Percentiles rank a stretch among this genome's conserved stretches.
Conservation (phyloP, 1,140 invertebrate species). For the Drosophila pandora region DNA sequence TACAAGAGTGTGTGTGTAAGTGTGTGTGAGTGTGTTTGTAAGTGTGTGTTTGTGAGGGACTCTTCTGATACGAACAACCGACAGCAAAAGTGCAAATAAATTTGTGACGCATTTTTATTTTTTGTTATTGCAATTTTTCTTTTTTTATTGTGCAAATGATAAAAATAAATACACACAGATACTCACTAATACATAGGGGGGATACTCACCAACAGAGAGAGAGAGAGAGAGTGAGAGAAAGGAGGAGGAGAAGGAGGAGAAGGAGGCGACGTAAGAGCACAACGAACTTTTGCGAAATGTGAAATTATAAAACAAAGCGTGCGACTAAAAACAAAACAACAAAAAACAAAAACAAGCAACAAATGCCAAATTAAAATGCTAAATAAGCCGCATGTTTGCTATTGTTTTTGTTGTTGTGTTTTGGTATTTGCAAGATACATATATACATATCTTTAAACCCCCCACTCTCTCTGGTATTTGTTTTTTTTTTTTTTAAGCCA, state of each 20-base stretch:
- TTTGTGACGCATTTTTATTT: slow-evolving; percentile 78
- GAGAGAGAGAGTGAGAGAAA: slow-evolving; percentile 29
- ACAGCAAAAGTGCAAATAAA: slow-evolving; percentile 77
- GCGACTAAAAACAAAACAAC: slow-evolving; percentile 12
- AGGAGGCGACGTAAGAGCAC: slow-evolving; percentile 71
- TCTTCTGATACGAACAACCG: slow-evolving; percentile 27
- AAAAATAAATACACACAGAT: slow-evolving; percentile 39
- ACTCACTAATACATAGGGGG: slow-evolving; percentile 5
- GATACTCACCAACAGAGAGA: not conserved
- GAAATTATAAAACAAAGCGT: slow-evolving; percentile 74
- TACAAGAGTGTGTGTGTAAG: not conserved
- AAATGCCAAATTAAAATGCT: slow-evolving; percentile 63
- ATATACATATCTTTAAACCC: slow-evolving; percentile 7
- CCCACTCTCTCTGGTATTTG: slow-evolving; percentile 17
- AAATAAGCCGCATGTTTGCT: slow-evolving; percentile 53
- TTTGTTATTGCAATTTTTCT: slow-evolving; percentile 57
- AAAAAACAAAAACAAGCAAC: slow-evolving; percentile 23
- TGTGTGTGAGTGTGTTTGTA: not conserved
- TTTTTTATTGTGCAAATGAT: slow-evolving; percentile 47
- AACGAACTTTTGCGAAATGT: slow-evolving; percentile 76
- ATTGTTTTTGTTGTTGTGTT: not conserved
- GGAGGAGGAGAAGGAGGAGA: slow-evolving; percentile 3
- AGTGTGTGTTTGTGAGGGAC: slow-evolving; percentile 25
- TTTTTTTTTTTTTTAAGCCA: slow-evolving; percentile 43
- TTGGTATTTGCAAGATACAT: slow-evolving; percentile 17